A percentile compares a stretch with the other conserved stretches of the same genome.
phyloP scores from a whole-genome alignment of 2,888 invertebrate genomes.

The Pocota personata region DNA sequence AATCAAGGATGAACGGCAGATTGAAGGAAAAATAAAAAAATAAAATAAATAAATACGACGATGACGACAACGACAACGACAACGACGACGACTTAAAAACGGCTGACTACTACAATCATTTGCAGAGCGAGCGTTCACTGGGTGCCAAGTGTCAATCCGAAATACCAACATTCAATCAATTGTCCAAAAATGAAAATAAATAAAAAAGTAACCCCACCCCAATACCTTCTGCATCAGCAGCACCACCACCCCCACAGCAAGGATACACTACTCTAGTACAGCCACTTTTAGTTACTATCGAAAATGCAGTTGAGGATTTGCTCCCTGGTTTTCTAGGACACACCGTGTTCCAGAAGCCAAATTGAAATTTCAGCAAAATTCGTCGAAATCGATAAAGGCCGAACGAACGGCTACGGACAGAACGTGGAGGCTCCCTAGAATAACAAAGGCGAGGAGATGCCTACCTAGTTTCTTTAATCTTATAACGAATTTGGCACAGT shows the following conservation, averaged over 20 bases:
- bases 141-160: constrained; percentile 73
- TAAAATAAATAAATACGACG: constrained; percentile 66
- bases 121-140: constrained; percentile 55
- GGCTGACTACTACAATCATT: constrained; percentile 69
- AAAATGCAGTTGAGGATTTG: constrained; percentile 66
- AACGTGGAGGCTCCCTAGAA: constrained; percentile 49
- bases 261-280: background rate
- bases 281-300: constrained; percentile 64
- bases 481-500: constrained; percentile 73
- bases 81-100: constrained; percentile 66
- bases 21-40: constrained; percentile 70
- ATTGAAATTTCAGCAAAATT: constrained; percentile 73
- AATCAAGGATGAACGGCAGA: constrained; percentile 67
- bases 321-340: constrained; percentile 68
- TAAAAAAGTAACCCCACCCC: constrained; percentile 4
- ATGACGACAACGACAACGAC: constrained; percentile 12
- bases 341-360: constrained; percentile 67
- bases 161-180: constrained; percentile 74
- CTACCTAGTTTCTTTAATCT: constrained; percentile 74
- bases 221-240: background rate
- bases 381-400: constrained; percentile 68
- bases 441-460: constrained; percentile 68
- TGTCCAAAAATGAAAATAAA: constrained; percentile 70
- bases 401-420: constrained; percentile 1
- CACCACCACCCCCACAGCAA: background rate